Evolutionary conservation across 2,888 invertebrate species (phyloP).

Genomic region (Campoplex capitator): DNA sequence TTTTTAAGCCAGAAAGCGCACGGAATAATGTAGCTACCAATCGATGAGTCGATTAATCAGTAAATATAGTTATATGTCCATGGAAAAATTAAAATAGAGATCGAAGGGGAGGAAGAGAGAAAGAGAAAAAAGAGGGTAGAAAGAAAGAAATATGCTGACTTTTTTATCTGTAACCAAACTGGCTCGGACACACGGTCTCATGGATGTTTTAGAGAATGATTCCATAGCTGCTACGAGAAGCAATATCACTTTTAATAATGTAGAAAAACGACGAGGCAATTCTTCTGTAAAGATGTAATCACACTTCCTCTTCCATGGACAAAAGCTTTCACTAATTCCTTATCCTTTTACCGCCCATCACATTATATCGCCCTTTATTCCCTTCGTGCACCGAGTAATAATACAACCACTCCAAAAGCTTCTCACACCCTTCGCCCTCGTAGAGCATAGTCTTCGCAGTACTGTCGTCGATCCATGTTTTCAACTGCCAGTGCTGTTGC

Average conservation of each 20-base stretch:
- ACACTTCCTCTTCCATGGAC: neutral
- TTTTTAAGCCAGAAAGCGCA: too few relatives aligned
- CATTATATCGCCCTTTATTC: neutral
- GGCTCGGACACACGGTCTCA: too few relatives aligned
- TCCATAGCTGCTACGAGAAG: neutral
- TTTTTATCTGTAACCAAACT: neutral
- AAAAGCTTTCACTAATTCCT: neutral
- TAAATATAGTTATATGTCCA: too few relatives aligned
- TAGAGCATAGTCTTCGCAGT: conserved; percentile 2
- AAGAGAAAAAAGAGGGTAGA: neutral
- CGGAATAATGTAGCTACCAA: too few relatives aligned
- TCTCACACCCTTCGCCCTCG: neutral
- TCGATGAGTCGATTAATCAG: too few relatives aligned
- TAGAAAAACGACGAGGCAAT: neutral
- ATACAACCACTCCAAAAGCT: conserved; percentile 25
- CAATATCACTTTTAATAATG: conserved; percentile 35
- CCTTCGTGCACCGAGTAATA: neutral
- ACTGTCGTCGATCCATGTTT: conserved; percentile 23
- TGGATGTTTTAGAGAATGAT: too few relatives aligned
- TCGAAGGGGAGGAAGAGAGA: too few relatives aligned
- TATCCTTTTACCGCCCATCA: neutral
- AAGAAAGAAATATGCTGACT: neutral
- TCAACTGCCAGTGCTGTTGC: conserved; percentile 19
- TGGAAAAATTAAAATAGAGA: too few relatives aligned
- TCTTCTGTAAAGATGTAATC: neutral